These are phyloP conservation scores for Epizoanthus fatuus DNA, from an alignment of 92 coral and sea anemone genomes.

Conservation along the genomic window DNA sequence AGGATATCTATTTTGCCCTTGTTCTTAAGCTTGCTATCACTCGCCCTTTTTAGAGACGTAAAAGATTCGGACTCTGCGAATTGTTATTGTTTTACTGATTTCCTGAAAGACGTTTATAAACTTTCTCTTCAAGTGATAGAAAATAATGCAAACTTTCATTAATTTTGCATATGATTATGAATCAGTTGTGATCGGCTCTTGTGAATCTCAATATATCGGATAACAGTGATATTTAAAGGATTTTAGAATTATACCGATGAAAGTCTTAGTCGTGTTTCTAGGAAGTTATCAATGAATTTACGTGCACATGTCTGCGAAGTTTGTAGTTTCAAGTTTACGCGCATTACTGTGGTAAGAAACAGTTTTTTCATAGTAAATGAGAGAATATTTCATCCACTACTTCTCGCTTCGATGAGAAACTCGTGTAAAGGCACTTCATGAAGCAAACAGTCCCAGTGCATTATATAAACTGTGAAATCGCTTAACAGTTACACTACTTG, in stretches of 20 bases:
- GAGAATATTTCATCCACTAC: slow-evolving; percentile 1
- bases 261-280: neutral
- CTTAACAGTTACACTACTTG: neutral
- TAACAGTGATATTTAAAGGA: neutral
- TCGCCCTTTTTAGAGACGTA: neutral
- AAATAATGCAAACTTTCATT: slow-evolving; percentile 46
- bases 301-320: neutral
- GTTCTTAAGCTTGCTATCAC: too few relatives aligned
- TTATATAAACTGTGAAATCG: slow-evolving; percentile 6
- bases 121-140: slow-evolving; percentile 38
- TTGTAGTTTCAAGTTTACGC: neutral
- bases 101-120: slow-evolving; percentile 33
- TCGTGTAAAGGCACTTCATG: slow-evolving; percentile 13
- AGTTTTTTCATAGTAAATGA: neutral
- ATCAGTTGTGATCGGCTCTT: slow-evolving; percentile 28
- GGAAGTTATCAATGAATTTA: neutral
- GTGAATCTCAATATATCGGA: neutral
- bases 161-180: slow-evolving; percentile 53
- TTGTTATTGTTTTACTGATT: slow-evolving; percentile 10
- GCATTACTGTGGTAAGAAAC: neutral
- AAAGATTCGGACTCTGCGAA: neutral
- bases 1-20: neutral
- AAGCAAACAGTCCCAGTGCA: neutral
- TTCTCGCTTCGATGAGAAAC: slow-evolving; percentile 22
- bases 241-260: neutral